Evolutionary conservation across 2,113 vertebrate genomes (phyloP).

Genomic region (Sphyrna mokarran): DNA sequence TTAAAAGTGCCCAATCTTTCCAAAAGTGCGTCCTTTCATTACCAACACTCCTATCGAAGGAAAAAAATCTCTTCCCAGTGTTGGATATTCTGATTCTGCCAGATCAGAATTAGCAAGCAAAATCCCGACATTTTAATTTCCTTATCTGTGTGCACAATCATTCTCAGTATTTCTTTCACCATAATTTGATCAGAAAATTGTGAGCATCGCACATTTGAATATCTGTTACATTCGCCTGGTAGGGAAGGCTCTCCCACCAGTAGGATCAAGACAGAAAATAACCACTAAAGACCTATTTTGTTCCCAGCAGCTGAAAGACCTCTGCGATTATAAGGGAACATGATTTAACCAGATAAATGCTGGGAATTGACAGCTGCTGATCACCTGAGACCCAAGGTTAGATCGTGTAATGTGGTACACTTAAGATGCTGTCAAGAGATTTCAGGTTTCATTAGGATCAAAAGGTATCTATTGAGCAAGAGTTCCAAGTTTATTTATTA

Average conservation of each 20-base stretch:
- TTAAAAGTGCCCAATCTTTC: background rate
- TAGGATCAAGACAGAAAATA: background rate
- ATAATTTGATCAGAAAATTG: background rate
- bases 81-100: background rate
- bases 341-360: background rate
- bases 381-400: no score
- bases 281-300: background rate
- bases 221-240: background rate
- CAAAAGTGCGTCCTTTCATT: background rate
- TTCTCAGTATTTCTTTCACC: background rate
- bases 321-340: background rate
- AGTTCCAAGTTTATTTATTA: no score
- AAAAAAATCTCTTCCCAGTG: background rate
- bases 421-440: no score
- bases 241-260: background rate
- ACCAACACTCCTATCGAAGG: background rate
- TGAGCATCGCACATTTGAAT: background rate
- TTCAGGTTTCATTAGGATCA: no score
- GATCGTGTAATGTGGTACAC: no score
- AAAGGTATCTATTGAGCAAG: no score
- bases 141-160: background rate
- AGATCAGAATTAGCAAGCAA: background rate
- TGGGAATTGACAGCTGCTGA: background rate
- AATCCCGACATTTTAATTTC: background rate
- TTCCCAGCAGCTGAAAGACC: background rate